These are phyloP conservation scores for Acleris emargana DNA, from an alignment of 2,888 invertebrate genomes.

Conservation along the genomic window DNA sequence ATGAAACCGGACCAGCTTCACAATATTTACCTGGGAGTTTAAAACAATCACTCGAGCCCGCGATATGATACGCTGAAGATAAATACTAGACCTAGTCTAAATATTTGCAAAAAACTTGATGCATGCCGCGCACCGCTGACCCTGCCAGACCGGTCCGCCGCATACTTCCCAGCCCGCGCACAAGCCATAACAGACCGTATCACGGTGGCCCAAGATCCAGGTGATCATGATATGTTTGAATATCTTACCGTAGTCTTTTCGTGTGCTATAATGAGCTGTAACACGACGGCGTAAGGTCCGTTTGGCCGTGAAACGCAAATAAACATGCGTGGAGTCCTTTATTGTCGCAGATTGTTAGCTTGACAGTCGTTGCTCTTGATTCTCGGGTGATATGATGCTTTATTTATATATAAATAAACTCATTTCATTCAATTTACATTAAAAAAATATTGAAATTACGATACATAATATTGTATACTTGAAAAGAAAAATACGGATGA, in stretches of 20 bases:
- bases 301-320: not conserved
- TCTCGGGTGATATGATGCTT: no score
- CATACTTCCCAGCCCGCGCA: not conserved
- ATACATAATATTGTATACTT: no score
- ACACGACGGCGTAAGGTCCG: not conserved
- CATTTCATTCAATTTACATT: no score
- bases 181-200: slow-evolving; percentile 7
- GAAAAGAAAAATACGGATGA: no score
- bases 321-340: slow-evolving; percentile 7
- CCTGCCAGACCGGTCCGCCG: slow-evolving; percentile 12
- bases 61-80: not conserved
- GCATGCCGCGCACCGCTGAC: slow-evolving; percentile 11
- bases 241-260: not conserved
- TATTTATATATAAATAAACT: no score
- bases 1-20: no score
- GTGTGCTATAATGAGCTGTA: not conserved
- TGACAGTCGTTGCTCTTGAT: slow-evolving; percentile 1
- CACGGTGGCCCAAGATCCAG: no score
- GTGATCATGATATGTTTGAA: not conserved
- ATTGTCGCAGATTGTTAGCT: slow-evolving; percentile 15
- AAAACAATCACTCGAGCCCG: no score
- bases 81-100: slow-evolving; percentile 29
- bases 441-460: no score
- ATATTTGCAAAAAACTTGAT: slow-evolving; percentile 36
- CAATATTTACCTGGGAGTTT: no score